These are phyloP conservation scores for Heliconius erato DNA, from an alignment of 2,888 invertebrate species.

Conservation along the genomic window DNA sequence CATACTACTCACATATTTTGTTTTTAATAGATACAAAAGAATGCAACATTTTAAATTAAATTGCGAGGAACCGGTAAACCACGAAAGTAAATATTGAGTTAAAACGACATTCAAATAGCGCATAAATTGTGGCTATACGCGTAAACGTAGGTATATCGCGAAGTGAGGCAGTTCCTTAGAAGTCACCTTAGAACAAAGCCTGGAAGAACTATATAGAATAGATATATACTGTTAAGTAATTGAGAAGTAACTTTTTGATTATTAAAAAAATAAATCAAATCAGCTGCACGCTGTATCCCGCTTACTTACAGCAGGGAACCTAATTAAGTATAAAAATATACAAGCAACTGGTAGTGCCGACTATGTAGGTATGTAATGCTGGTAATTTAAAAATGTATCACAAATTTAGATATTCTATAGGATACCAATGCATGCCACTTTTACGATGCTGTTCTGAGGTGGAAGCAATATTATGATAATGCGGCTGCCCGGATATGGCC, in stretches of 20 bases:
- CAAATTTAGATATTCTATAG: neutral
- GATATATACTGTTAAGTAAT: neutral
- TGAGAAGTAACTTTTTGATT: neutral
- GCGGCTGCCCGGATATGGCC: constrained; percentile 79
- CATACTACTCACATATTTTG: neutral
- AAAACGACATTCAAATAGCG: constrained; percentile 38
- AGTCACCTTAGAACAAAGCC: constrained; percentile 4
- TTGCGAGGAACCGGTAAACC: constrained; percentile 8
- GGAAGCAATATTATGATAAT: constrained; percentile 83
- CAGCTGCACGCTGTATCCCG: no score
- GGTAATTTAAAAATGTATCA: neutral
- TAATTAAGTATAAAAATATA: no score
- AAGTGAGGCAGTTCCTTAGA: constrained; percentile 38
- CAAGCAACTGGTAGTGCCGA: neutral
- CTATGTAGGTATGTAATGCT: neutral
- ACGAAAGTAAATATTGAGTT: constrained; percentile 40
- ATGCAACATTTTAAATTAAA: constrained; percentile 9
- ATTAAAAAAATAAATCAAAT: neutral
- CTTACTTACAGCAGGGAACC: no score
- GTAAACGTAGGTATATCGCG: constrained; percentile 28
- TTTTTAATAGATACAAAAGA: constrained; percentile 7
- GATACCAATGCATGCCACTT: neutral
- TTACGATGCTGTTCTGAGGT: constrained; percentile 65
- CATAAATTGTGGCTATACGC: constrained; percentile 38
- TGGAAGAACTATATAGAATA: neutral